Evolutionary conservation across 2,797 vertebrate genomes (phyloP).

Genomic region (Eremophila alpestris): DNA sequence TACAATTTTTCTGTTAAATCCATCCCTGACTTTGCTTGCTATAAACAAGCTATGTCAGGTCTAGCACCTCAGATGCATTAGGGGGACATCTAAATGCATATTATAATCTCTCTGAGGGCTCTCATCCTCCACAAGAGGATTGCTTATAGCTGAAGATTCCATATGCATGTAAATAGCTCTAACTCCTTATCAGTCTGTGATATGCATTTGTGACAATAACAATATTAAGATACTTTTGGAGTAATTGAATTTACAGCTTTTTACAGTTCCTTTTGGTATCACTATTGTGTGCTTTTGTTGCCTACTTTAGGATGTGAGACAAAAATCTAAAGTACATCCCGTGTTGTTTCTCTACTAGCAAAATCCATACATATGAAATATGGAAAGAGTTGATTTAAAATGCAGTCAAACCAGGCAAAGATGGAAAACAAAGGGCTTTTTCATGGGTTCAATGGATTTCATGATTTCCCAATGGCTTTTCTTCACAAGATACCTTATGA

Average conservation of each 20-base stretch:
- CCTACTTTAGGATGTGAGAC: background rate
- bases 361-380: background rate
- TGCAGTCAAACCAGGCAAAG: background rate
- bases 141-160: background rate
- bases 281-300: background rate
- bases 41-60: accelerated
- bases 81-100: background rate
- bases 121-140: background rate
- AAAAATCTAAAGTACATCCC: background rate
- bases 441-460: background rate
- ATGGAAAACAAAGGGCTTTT: background rate
- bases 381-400: background rate
- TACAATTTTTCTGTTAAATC: background rate
- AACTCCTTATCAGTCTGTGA: background rate
- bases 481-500: background rate
- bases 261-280: background rate
- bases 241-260: background rate
- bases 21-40: background rate
- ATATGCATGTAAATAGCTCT: background rate
- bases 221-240: background rate
- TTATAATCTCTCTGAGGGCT: background rate
- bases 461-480: background rate
- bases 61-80: background rate
- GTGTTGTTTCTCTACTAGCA: background rate
- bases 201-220: background rate